Conservation (phyloP, 2,888 invertebrate genomes). For the Nebria salina region DNA sequence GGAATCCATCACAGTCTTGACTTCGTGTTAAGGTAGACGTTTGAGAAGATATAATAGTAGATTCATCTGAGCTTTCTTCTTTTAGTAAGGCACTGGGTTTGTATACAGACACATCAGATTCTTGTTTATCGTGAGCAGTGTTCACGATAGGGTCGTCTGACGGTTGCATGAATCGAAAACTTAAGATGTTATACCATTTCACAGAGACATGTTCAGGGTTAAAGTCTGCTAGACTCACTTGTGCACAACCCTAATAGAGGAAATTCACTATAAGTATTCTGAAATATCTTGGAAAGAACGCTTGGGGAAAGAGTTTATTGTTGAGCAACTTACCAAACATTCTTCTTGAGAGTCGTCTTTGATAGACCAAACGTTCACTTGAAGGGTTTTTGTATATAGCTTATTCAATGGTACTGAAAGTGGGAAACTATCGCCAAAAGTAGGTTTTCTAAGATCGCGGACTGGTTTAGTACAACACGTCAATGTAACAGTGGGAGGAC, state of each 20-base stretch:
- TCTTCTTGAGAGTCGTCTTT: constrained; percentile 75
- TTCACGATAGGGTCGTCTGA: constrained; percentile 54
- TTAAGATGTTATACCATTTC: constrained; percentile 96
- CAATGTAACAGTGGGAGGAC: constrained; percentile 68
- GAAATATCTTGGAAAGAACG: neutral
- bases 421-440: constrained; percentile 81
- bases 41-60: constrained; percentile 95
- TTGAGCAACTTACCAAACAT: constrained; percentile 78
- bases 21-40: constrained; percentile 95
- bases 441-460: constrained; percentile 76
- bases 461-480: constrained; percentile 73
- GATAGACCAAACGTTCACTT: constrained; percentile 87
- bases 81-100: constrained; percentile 65
- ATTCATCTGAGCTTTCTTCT: constrained; percentile 96
- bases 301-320: neutral
- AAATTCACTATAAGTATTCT: constrained; percentile 44
- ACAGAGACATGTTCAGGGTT: constrained; percentile 82
- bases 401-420: constrained; percentile 80
- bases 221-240: constrained; percentile 96
- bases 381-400: constrained; percentile 86
- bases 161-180: constrained; percentile 80
- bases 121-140: constrained; percentile 63
- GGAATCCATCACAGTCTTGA: constrained; percentile 70
- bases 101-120: constrained; percentile 64
- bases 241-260: constrained; percentile 84